Conservation (phyloP, 1,140 invertebrate genomes). For the Pseudomyrmex gracilis region DNA sequence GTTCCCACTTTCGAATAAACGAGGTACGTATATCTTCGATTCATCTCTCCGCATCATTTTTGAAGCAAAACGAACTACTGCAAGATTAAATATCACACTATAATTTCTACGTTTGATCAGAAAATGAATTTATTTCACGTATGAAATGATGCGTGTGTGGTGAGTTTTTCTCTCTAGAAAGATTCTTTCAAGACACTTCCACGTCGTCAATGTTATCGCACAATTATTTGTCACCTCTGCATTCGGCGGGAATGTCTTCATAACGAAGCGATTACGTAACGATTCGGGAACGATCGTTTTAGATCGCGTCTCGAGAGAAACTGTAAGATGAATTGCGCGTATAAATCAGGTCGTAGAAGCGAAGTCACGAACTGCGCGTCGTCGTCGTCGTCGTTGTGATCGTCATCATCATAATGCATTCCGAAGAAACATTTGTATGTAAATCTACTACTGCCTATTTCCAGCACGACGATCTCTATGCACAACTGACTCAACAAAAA, state of each 20-base stretch:
- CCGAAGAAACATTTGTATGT: constrained; percentile 34
- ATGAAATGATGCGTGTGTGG: too few relatives aligned
- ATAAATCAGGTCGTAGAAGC: neutral
- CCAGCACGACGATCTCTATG: neutral
- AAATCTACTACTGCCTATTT: constrained; percentile 43
- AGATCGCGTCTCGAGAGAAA: neutral
- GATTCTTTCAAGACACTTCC: neutral
- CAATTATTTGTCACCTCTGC: neutral
- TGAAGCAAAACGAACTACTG: too few relatives aligned
- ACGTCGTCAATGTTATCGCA: neutral
- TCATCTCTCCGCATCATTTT: too few relatives aligned
- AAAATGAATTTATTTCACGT: too few relatives aligned
- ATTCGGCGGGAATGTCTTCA: neutral
- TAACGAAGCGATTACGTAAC: neutral
- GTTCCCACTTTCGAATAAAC: neutral
- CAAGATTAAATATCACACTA: too few relatives aligned
- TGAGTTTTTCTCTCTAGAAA: neutral
- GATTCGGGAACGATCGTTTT: too few relatives aligned
- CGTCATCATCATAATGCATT: neutral
- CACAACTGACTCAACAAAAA: neutral
- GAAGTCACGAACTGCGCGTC: too few relatives aligned
- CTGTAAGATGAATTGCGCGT: neutral
- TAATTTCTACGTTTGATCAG: too few relatives aligned
- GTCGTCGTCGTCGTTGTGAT: too few relatives aligned
- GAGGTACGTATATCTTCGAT: neutral